Conservation (phyloP, 2,113 vertebrate species). For the Gallinago media region DNA sequence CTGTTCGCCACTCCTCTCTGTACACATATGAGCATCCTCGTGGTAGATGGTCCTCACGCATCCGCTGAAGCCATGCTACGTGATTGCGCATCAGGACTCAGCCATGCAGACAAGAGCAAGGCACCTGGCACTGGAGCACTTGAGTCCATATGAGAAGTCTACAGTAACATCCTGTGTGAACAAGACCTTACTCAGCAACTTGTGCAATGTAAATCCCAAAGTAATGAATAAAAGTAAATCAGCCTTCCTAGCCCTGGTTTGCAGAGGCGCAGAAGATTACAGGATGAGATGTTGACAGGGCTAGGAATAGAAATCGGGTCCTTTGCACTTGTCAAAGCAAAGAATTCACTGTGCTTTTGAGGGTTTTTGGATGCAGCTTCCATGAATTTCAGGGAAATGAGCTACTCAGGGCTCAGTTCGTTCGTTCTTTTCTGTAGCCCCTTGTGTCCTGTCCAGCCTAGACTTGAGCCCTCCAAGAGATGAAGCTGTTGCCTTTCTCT, state of each 20-base stretch:
- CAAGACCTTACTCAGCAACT: not conserved
- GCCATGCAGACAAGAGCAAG: not conserved
- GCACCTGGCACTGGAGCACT: not conserved
- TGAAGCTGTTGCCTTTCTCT: not conserved
- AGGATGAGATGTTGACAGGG: not conserved
- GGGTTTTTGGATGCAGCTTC: not conserved
- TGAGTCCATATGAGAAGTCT: not conserved
- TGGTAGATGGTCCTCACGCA: not conserved
- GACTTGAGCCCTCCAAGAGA: not conserved
- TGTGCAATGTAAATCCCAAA: not conserved
- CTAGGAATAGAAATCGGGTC: slow-evolving; percentile 13
- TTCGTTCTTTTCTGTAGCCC: not conserved
- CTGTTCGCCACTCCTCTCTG: not conserved
- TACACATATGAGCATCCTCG: not conserved
- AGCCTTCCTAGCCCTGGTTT: not conserved
- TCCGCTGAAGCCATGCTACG: not conserved
- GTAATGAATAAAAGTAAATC: slow-evolving; percentile 4
- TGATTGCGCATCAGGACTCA: not conserved
- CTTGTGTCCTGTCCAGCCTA: not conserved
- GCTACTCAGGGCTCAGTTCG: not conserved
- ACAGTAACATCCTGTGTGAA: not conserved
- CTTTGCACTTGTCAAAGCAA: not conserved
- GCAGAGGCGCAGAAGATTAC: not conserved
- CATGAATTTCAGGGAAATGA: not conserved
- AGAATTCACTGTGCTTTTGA: not conserved